Conservation (phyloP, 2,888 invertebrate genomes). For the Hesperia comma region DNA sequence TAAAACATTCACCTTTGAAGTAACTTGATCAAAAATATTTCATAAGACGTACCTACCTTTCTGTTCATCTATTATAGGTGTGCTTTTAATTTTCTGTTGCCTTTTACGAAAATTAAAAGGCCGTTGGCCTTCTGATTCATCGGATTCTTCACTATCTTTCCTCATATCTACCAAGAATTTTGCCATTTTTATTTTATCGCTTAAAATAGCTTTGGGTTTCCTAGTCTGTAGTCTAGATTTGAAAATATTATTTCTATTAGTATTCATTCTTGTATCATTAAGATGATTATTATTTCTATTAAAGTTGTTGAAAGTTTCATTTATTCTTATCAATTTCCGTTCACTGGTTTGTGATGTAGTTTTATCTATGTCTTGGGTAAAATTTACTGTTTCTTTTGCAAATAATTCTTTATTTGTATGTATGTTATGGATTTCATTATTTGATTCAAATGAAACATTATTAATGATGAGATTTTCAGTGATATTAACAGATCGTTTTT, state of each 20-base stretch:
- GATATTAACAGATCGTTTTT: constrained; percentile 55
- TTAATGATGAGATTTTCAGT: constrained; percentile 45
- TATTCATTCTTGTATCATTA: constrained; percentile 9
- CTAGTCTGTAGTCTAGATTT: neutral
- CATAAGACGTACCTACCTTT: constrained; percentile 5
- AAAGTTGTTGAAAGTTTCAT: neutral
- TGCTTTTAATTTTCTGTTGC: neutral
- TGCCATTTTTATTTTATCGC: constrained; percentile 25
- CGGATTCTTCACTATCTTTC: constrained; percentile 45
- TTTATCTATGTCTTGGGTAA: neutral
- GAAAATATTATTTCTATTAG: neutral
- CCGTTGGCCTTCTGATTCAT: constrained; percentile 55
- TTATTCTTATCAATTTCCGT: neutral
- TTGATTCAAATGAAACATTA: constrained; percentile 38
- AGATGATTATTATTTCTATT: neutral
- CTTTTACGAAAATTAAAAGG: constrained; percentile 1
- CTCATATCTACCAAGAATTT: constrained; percentile 45
- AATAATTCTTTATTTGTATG: neutral
- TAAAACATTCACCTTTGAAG: neutral
- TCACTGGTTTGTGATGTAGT: neutral
- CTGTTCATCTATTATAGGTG: neutral
- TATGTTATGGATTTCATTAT: constrained; percentile 42
- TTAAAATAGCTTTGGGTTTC: neutral
- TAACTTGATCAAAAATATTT: no score
- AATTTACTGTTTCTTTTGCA: neutral